Evolutionary conservation across 2,113 vertebrate species (phyloP), one percentile per base, ranked within the genome.

Genomic region (Phycodurus eques): DNA sequence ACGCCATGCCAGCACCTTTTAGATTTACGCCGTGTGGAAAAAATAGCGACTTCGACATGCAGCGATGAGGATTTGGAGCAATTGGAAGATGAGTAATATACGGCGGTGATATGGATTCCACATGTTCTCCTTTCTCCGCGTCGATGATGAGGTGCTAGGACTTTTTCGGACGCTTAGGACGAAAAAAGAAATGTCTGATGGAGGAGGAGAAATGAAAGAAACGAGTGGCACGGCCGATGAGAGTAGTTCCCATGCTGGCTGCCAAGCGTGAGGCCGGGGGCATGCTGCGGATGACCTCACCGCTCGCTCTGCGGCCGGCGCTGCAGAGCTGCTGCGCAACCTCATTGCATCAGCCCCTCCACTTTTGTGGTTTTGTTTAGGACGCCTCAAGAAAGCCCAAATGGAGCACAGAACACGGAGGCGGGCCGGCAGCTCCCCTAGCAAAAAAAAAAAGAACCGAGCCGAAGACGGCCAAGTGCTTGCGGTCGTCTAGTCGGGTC

Each of bases 401-500:
- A 88, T 87, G 79, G 82, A 84, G 87, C 81, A 76, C 80, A 88
- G 82, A 90, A 85, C 87, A 89, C 85, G 85, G 79, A 82, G 88
- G 87, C 84, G 80, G 90, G 84, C 85, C 64, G 71, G 71, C 67
- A 35, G 82, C 87, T 81, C 83, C 15, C 22, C 22, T 4, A 68
- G 19, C 11, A 46, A 20, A n/a, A 27, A 65, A 65, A 46, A 65
- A 65, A n/a, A 68, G 83, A 89, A 79, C 78, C 62, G 33, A 75
- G 74, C 62, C 27, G 53, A 67, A 87, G 83, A 74, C 74, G 47
- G 84, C 89, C 88, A 92, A 91, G 82, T 80, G 75, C 85, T 89
- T 92, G 91, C 76, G 90, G 91, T 87, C 43, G 90, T 90, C 89
- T 90, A 77, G 86, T 88, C 85, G 71, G 88, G 86, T 90, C 80